Percentiles rank a stretch among this genome's conserved stretches.
Conservation (phyloP, 2,797 vertebrate genomes). For the Rhinichthys osculus region DNA sequence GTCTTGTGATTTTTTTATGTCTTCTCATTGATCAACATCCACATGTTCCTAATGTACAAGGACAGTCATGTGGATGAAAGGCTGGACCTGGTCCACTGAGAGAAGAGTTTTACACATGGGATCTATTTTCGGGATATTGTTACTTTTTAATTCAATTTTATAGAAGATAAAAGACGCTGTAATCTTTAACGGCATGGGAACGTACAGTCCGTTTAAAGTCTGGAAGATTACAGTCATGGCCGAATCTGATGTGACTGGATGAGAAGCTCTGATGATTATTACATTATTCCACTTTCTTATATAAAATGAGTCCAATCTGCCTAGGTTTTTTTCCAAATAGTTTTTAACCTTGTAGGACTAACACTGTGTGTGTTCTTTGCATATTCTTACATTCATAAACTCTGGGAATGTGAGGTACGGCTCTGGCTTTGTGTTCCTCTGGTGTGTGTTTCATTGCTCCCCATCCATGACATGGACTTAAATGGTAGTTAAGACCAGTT, state of each 20-base stretch:
- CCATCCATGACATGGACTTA: neutral
- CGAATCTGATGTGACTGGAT: neutral
- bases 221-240: neutral
- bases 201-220: neutral
- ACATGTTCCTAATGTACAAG: neutral
- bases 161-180: constrained; percentile 4
- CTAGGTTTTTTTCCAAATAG: neutral
- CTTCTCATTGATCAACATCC: neutral
- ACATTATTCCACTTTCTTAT: neutral
- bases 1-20: neutral
- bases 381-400: neutral
- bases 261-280: neutral
- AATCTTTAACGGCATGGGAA: neutral
- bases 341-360: neutral
- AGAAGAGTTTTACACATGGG: neutral
- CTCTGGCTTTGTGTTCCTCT: neutral
- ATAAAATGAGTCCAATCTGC: neutral
- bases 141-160: neutral
- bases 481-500: neutral
- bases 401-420: neutral
- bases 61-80: neutral
- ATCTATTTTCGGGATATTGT: neutral
- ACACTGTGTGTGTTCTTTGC: neutral
- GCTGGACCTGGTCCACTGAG: neutral
- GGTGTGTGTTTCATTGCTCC: constrained; percentile 29